phyloP scores from a whole-genome alignment of 2,113 vertebrate genomes.

The Brachyistius frenatus region DNA sequence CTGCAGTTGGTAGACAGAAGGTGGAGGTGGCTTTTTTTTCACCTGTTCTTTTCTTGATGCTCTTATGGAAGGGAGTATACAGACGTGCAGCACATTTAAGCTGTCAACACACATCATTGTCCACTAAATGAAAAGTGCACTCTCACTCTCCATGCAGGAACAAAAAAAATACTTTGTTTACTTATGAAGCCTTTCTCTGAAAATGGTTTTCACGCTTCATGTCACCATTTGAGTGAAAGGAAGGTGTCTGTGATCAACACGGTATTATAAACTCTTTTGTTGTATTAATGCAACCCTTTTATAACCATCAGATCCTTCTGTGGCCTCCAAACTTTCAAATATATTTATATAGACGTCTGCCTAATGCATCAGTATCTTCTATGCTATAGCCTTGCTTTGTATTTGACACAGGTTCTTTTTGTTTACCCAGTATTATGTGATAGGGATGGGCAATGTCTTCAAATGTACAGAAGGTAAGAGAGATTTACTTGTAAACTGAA shows the following conservation, averaged over 20 bases:
- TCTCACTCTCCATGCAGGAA: neutral
- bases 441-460: no score
- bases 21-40: conserved; percentile 1
- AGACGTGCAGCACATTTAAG: neutral
- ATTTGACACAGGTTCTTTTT: no score
- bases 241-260: neutral
- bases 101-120: neutral
- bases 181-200: neutral
- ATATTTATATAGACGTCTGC: neutral
- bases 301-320: neutral
- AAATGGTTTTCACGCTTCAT: conserved; percentile 15
- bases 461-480: no score
- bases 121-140: neutral
- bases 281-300: neutral
- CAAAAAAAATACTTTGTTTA: neutral
- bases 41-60: neutral
- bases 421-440: no score
- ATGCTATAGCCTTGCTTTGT: no score
- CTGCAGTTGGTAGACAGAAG: conserved; percentile 10
- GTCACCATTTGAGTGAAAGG: conserved; percentile 11
- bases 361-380: no score
- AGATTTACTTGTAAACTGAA: no score
- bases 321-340: neutral
- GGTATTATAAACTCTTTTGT: neutral
- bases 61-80: neutral